Base-by-base conservation (phyloP, 1,140 invertebrate species). In the Dendroctonus ponderosae region DNA sequence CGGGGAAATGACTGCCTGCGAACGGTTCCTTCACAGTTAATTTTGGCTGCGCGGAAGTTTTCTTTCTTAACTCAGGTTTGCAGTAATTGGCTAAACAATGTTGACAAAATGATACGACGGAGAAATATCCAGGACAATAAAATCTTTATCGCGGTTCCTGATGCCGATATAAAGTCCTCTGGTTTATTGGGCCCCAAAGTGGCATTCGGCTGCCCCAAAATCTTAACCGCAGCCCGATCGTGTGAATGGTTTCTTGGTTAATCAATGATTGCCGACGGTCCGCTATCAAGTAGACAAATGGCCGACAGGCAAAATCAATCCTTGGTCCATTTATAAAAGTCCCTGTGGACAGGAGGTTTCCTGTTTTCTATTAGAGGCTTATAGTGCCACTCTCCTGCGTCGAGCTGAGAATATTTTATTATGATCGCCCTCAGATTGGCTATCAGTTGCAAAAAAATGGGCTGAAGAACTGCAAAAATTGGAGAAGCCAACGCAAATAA, bases 221-320 rank as follows among this genome's bases (percentile, higher is more conserved):
- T 64, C 51, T 68, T 67, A 54, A 50, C 69, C 54, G 44, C 42
- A 48, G 53, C 15, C 41, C 42, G 54, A 61, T 64, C 46, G 66
- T 49, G 48, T 54, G 42, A 70, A 62, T 58, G 71, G 63, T 60
- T 64, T 66, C 38, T 63, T 54, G 58, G 71, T 72, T 72, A 70
- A 72, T 70, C 69, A 72, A 71, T 62, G 48, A 58, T 50, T 65
- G 68, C 69, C 68, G 66, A 70, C 62, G 50, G 43, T 66, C 42
- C 14, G 43, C 44, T 52, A 66, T 66, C 43, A 66, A 50, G 6
- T 69, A 72, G 71, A 75, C 70, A 74, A 75, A 75, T 75, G 74
- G 72, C 71, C 71, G 72, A 69, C 70, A 67, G 67, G 66, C 64
- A 74, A 75, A 75, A 74, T 75, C 74, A 75, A 75, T 75, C 61